Percentiles rank a stretch among this genome's conserved stretches.
These are phyloP conservation scores for Drosophila macrospina DNA, from an alignment of 2,888 invertebrate genomes.

Conservation along the genomic window DNA sequence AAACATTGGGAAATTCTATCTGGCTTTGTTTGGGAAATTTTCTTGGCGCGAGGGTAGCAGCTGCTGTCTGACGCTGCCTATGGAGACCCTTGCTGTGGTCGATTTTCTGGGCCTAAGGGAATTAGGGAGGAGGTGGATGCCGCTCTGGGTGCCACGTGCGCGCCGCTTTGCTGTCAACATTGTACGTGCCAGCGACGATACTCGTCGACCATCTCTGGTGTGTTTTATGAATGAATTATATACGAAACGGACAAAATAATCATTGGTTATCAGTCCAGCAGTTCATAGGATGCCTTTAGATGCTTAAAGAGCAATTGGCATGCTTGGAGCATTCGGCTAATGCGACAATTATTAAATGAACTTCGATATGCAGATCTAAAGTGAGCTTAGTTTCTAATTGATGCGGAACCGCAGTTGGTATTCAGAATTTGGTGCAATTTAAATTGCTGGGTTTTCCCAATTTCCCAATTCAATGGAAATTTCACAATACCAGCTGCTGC, in stretches of 20 bases:
- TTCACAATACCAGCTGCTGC: slow-evolving; percentile 26
- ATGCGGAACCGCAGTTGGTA: background rate
- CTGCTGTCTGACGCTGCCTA: slow-evolving; percentile 5
- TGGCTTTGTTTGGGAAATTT: slow-evolving; percentile 75
- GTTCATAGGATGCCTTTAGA: background rate
- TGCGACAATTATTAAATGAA: background rate
- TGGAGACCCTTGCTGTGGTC: background rate
- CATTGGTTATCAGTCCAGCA: slow-evolving; percentile 44
- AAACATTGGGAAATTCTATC: slow-evolving; percentile 68
- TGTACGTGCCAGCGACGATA: slow-evolving; percentile 51
- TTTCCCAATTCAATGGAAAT: slow-evolving; percentile 18
- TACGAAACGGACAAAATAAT: slow-evolving; percentile 39
- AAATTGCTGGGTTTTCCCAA: slow-evolving; percentile 1
- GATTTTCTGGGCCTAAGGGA: background rate
- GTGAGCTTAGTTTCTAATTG: slow-evolving; percentile 17
- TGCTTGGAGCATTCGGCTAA: background rate
- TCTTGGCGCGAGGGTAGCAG: slow-evolving; percentile 36
- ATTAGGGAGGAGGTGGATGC: background rate
- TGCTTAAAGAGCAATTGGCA: background rate
- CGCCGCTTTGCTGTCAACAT: slow-evolving; percentile 54
- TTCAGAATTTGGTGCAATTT: background rate
- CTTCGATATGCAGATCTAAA: background rate
- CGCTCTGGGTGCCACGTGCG: slow-evolving; percentile 57
- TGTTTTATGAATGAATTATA: slow-evolving; percentile 74
- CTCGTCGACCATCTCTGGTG: slow-evolving; percentile 21